Evolutionary conservation across 2,888 invertebrate genomes (phyloP).

Genomic region (Pyralis farinalis): DNA sequence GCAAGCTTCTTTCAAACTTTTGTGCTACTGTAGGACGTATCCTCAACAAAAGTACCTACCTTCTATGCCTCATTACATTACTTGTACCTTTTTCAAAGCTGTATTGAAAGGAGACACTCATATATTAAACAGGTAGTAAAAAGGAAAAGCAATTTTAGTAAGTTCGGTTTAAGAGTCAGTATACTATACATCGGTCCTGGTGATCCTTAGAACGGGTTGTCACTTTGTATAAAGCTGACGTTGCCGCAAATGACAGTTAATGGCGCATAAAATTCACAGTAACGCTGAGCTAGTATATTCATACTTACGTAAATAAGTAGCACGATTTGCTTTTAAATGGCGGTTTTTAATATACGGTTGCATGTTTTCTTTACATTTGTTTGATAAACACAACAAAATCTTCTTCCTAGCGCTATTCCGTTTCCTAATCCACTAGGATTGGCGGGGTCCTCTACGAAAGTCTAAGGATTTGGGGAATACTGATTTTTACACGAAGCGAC

Average conservation of each 20-base stretch:
- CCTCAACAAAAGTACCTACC: slow-evolving; percentile 37
- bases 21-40: slow-evolving; percentile 11
- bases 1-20: slow-evolving; percentile 6
- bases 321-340: slow-evolving; percentile 7
- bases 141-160: slow-evolving; percentile 33
- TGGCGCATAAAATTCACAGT: slow-evolving; percentile 69
- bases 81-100: slow-evolving; percentile 41
- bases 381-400: too few species aligned
- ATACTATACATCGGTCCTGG: slow-evolving; percentile 28
- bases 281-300: slow-evolving; percentile 54
- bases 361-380: too few species aligned
- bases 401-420: too few species aligned
- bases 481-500: too few species aligned
- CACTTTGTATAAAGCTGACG: slow-evolving; percentile 68
- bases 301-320: slow-evolving; percentile 35
- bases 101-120: slow-evolving; percentile 48
- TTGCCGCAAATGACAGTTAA: slow-evolving; percentile 66
- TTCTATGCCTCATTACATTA: slow-evolving; percentile 57
- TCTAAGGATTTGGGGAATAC: too few species aligned
- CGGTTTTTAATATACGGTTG: background rate
- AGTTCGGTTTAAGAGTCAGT: slow-evolving; percentile 32
- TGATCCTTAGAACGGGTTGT: slow-evolving; percentile 55
- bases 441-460: too few species aligned
- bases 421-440: too few species aligned
- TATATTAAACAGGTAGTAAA: slow-evolving; percentile 35